Conservation (phyloP, 2,797 vertebrate species). For the Typhlichthys subterraneus region DNA sequence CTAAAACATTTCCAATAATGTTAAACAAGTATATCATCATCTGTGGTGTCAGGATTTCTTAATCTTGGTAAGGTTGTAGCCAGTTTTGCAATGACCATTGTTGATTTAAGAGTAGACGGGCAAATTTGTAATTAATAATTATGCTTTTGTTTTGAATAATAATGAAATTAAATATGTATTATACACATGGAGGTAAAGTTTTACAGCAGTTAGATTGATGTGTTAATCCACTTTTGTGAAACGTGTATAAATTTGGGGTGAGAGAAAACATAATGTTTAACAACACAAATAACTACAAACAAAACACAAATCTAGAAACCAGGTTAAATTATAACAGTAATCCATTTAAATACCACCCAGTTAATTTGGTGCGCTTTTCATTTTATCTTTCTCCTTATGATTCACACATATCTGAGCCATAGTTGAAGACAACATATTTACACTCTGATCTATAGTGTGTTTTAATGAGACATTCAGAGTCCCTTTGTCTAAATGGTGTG, state of each 20-base stretch:
- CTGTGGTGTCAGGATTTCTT: not conserved
- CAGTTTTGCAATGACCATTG: not conserved
- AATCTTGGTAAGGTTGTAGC: too few relatives aligned
- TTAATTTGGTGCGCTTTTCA: not conserved
- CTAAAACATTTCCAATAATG: conserved; percentile 7
- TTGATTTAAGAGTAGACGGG: not conserved
- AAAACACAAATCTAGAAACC: conserved; percentile 47
- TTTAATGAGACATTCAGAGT: too few relatives aligned
- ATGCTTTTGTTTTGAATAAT: not conserved
- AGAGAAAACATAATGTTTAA: conserved; percentile 35
- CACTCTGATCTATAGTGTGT: too few relatives aligned
- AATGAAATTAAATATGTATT: too few relatives aligned
- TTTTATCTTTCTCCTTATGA: not conserved
- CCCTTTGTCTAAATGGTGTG: too few relatives aligned
- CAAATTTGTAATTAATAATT: not conserved
- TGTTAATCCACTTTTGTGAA: conserved; percentile 20
- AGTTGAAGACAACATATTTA: too few relatives aligned
- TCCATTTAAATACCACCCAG: conserved; percentile 30
- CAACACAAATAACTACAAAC: conserved; percentile 57
- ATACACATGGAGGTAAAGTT: too few relatives aligned
- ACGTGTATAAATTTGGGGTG: conserved; percentile 28
- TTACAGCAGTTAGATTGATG: not conserved
- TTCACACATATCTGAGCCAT: too few relatives aligned
- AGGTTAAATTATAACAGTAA: conserved; percentile 36
- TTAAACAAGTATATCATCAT: not conserved